Percentiles rank a stretch among this genome's conserved stretches.
phyloP scores from a whole-genome alignment of 64 coral and sea anemone genomes.

The Hydrozoanthus tunicans region DNA sequence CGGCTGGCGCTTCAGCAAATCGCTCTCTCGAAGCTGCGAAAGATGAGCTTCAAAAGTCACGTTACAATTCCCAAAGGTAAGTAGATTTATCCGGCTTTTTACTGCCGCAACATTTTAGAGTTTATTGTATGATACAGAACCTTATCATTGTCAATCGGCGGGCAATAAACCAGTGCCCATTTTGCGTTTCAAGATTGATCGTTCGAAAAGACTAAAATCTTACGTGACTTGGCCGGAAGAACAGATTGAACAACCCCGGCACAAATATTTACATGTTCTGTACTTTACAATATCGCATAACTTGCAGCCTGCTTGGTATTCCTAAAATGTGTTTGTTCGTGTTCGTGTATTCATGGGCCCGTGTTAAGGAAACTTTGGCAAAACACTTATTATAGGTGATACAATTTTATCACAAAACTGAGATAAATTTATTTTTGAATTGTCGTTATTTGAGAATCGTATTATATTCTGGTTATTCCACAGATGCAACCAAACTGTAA shows the following conservation, averaged over 20 bases:
- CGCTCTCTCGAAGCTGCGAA: conserved; percentile 70
- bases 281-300: background rate
- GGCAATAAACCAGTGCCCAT: conserved; percentile 16
- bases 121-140: background rate
- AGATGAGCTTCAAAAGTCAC: conserved; percentile 77
- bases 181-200: background rate
- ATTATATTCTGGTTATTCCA: background rate
- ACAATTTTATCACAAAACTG: too few relatives aligned
- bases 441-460: background rate
- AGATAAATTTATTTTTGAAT: background rate
- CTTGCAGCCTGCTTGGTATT: background rate
- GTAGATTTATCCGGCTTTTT: background rate
- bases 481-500: background rate
- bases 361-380: too few relatives aligned
- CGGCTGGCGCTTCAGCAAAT: conserved; percentile 83
- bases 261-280: background rate
- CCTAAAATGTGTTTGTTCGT: too few relatives aligned
- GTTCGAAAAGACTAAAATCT: background rate
- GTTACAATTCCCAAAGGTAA: conserved; percentile 94
- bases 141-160: conserved; percentile 5
- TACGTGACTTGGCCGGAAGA: conserved; percentile 15
- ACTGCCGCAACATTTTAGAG: background rate
- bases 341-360: too few relatives aligned
- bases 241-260: background rate
- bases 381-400: too few relatives aligned